These are phyloP conservation scores for Sisor rabdophorus DNA, from an alignment of 2,113 vertebrate species.

Conservation along the genomic window DNA sequence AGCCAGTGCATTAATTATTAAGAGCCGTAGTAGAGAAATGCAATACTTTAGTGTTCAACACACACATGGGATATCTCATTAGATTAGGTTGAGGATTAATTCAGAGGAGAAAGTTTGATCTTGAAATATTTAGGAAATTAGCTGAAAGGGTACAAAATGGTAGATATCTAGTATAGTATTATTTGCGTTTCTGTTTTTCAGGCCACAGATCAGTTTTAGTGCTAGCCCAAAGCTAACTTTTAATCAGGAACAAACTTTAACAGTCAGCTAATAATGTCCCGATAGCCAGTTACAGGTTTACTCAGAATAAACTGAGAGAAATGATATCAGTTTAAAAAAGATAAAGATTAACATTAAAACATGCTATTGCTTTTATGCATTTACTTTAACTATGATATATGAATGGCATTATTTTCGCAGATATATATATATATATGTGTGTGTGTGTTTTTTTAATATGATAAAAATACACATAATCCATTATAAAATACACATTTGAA, in stretches of 20 bases:
- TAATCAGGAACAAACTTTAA: conserved; percentile 22
- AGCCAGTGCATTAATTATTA: conserved; percentile 72
- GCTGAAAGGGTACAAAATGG: conserved; percentile 42
- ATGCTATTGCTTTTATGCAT: too few species aligned
- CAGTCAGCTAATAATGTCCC: conserved; percentile 15
- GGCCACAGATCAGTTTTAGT: neutral
- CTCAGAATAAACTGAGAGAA: neutral
- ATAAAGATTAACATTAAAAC: neutral
- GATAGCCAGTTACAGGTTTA: neutral
- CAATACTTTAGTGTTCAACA: conserved; percentile 61
- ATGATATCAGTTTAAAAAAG: neutral
- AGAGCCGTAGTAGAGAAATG: conserved; percentile 64
- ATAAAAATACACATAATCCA: too few species aligned
- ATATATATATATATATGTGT: too few species aligned
- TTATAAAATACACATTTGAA: too few species aligned
- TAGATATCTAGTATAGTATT: neutral
- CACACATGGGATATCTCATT: conserved; percentile 61
- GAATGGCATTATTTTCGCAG: too few species aligned
- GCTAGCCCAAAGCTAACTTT: neutral
- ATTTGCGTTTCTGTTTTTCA: neutral
- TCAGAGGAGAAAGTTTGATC: conserved; percentile 45
- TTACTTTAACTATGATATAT: too few species aligned
- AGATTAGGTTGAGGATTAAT: conserved; percentile 52
- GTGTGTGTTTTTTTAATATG: too few species aligned
- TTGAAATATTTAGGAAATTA: conserved; percentile 36